Base-by-base conservation (phyloP, 2,113 vertebrate genomes). In the Takifugu bimaculatus region DNA sequence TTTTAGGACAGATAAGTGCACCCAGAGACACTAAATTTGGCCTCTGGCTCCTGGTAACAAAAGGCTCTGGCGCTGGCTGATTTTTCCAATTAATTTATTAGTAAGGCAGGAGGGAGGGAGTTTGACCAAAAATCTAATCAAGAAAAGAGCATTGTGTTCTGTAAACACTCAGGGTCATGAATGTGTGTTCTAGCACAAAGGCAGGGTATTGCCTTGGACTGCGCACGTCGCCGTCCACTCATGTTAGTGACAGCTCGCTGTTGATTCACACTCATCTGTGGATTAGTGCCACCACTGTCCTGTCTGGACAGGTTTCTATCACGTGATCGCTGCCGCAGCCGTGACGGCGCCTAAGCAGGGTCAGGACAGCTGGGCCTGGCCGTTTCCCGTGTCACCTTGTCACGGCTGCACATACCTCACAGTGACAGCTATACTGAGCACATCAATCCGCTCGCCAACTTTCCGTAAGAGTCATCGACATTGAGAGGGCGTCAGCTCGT, bases 331-430 rank as follows among this genome's bases (percentile, higher is more conserved):
- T 10, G 35, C 32, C 50, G 52, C 26, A 39, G 35, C 35, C 35
- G 35, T 39, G 7, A 39, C 7, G 7, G 35, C 35, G 11, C 35
- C 35, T 11, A 11, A 39, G 7, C 60, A 42, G 65, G 43, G 70
- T 84, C 74, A 65, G 68, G 74, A 39, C 74, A 60, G 53, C 9
- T 14, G 49, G 57, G 54, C 7, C 35, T 11, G 54, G 20, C 32
- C 6, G 45, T 57, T 73, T 72, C 62, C 57, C 54, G 58, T 78
- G 77, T 83, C 78, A 81, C 74, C 77, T 80, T 78, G 75, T 75
- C 54, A 61, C 29, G 55, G 28, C n/a, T 45, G 54, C 51, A 53
- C 53, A 26, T n/a, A 54, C 42, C 63, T 63, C 66, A 27, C 49
- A 62, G 57, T 47, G 65, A 72, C 65, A 26, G 53, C 27, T 63